Conservation (phyloP, 92 coral and sea anemone species). For the Epizoanthus scotinus region DNA sequence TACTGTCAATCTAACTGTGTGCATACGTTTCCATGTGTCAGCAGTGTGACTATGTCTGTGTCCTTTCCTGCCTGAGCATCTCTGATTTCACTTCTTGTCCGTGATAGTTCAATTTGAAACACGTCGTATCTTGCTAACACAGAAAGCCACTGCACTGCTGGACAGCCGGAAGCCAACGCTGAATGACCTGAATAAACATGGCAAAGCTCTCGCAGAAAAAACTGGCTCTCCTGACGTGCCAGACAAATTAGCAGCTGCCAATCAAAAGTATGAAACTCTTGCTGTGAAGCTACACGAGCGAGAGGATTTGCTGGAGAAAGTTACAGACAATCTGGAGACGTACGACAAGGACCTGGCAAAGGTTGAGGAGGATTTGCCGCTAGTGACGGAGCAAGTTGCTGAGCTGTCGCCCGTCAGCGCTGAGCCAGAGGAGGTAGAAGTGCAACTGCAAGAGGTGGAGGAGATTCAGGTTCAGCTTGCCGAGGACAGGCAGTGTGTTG, state of each 20-base stretch:
- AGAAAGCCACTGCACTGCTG: conserved; percentile 76
- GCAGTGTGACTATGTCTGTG: too few relatives aligned
- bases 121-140: conserved; percentile 1
- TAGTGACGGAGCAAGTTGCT: conserved; percentile 60
- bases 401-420: conserved; percentile 71
- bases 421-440: conserved; percentile 82
- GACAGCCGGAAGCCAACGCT: conserved; percentile 72
- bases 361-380: conserved; percentile 80
- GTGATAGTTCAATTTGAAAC: neutral
- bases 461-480: conserved; percentile 66
- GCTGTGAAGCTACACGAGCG: conserved; percentile 70
- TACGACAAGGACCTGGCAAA: conserved; percentile 62
- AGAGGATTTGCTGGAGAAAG: conserved; percentile 66
- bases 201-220: conserved; percentile 77
- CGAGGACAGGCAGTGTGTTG: conserved; percentile 72
- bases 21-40: too few relatives aligned
- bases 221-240: conserved; percentile 80
- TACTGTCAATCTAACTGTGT: neutral
- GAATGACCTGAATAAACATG: conserved; percentile 68
- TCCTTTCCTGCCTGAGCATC: too few relatives aligned
- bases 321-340: conserved; percentile 60
- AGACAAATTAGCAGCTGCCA: conserved; percentile 63
- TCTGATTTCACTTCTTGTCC: neutral
- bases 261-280: conserved; percentile 60
- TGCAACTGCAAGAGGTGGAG: conserved; percentile 74